Percentiles rank a stretch among this genome's conserved stretches.
These are phyloP conservation scores for Tetramorium parvispinum DNA, from an alignment of 1,140 invertebrate genomes.

Conservation along the genomic window DNA sequence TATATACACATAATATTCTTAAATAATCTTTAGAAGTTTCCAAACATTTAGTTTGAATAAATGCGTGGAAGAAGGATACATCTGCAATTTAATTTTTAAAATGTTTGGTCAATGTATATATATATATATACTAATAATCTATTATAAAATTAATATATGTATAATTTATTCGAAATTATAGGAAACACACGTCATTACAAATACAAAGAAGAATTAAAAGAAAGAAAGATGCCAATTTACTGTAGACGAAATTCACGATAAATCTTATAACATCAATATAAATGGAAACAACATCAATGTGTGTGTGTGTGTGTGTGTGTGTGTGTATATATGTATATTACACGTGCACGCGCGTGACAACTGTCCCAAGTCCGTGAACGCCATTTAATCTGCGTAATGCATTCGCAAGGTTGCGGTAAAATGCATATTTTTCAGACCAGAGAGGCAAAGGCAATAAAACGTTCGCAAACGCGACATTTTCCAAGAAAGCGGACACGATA, in stretches of 20 bases:
- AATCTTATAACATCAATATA: background rate
- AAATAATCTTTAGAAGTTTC: background rate
- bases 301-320: no score
- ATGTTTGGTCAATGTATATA: background rate
- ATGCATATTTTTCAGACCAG: constrained; percentile 4
- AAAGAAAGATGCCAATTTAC: background rate
- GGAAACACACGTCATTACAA: background rate
- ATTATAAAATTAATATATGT: background rate
- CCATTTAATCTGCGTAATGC: constrained; percentile 43
- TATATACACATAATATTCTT: background rate
- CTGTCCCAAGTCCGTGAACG: constrained; percentile 12
- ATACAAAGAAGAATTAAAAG: background rate
- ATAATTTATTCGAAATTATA: background rate
- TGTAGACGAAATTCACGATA: background rate
- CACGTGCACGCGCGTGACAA: background rate
- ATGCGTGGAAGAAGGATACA: background rate
- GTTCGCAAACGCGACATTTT: background rate
- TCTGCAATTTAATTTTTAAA: background rate
- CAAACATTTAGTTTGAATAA: background rate
- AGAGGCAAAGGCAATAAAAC: constrained; percentile 31
- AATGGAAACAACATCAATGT: background rate
- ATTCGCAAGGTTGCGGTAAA: constrained; percentile 38
- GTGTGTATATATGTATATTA: background rate
- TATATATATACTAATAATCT: background rate
- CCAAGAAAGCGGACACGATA: constrained; percentile 10